Evolutionary conservation across 2,888 invertebrate species (phyloP).

Genomic region (Harmothoe impar): DNA sequence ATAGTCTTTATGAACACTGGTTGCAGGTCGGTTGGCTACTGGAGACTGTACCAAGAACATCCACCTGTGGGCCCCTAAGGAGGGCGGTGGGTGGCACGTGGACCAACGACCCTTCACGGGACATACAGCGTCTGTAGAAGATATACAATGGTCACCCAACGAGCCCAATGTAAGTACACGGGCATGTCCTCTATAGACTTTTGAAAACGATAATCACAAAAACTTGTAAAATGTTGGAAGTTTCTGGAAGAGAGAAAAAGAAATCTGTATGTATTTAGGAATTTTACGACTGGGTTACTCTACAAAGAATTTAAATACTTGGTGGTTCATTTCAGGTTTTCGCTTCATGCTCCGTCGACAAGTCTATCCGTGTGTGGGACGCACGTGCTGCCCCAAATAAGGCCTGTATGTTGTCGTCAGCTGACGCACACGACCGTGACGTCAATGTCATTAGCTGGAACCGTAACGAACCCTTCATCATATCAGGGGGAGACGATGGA

Average conservation of each 20-base stretch:
- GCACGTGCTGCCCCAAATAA: slow-evolving; percentile 92
- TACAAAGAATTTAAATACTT: no score
- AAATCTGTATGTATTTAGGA: no score
- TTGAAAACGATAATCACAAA: background rate
- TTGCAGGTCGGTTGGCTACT: slow-evolving; percentile 90
- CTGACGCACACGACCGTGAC: slow-evolving; percentile 94
- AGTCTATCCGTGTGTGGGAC: slow-evolving; percentile 95
- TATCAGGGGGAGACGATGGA: slow-evolving; percentile 98
- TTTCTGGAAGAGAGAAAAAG: no score
- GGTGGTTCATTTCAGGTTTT: slow-evolving; percentile 80
- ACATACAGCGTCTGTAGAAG: slow-evolving; percentile 97
- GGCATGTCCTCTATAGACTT: background rate
- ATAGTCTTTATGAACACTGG: background rate
- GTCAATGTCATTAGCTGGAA: slow-evolving; percentile 99
- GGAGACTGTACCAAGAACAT: slow-evolving; percentile 97
- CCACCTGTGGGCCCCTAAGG: slow-evolving; percentile 94
- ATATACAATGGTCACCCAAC: slow-evolving; percentile 99
- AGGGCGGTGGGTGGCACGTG: slow-evolving; percentile 92
- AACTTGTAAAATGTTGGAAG: background rate
- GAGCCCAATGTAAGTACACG: slow-evolving; percentile 88
- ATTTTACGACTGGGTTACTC: no score
- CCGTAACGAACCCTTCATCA: slow-evolving; percentile 91
- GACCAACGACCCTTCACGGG: slow-evolving; percentile 94
- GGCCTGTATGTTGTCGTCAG: slow-evolving; percentile 94
- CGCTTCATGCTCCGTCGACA: slow-evolving; percentile 85